Percentiles rank a stretch among this genome's conserved stretches.
These are phyloP conservation scores for Oncopodura yosiiana DNA, from an alignment of 1,140 invertebrate genomes.

Conservation along the genomic window DNA sequence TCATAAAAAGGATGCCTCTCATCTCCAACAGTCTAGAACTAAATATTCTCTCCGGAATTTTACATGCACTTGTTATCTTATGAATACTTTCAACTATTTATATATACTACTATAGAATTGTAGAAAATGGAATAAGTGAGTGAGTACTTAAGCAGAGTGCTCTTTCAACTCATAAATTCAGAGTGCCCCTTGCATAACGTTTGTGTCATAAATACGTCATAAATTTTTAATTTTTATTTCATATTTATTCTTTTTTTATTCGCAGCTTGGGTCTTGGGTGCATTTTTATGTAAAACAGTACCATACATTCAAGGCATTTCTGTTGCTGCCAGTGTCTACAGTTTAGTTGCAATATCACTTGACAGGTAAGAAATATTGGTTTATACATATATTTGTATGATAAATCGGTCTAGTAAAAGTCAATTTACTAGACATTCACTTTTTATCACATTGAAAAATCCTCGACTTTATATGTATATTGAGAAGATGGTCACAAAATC, in stretches of 20 bases:
- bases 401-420: not conserved
- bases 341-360: slow-evolving; percentile 52
- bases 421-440: not conserved
- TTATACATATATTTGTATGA: slow-evolving; percentile 33
- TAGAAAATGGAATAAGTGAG: too few relatives aligned
- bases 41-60: too few relatives aligned
- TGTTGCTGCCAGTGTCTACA: slow-evolving; percentile 54
- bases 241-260: slow-evolving; percentile 22
- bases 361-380: slow-evolving; percentile 41
- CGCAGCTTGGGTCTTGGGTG: slow-evolving; percentile 52
- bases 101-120: too few relatives aligned
- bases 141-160: too few relatives aligned
- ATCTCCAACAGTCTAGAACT: too few relatives aligned
- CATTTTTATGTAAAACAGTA: slow-evolving; percentile 50
- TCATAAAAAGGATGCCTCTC: too few relatives aligned
- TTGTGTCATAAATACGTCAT: too few relatives aligned
- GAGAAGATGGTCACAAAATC: not conserved
- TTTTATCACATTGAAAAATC: not conserved
- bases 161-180: too few relatives aligned
- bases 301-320: slow-evolving; percentile 55
- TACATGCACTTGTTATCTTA: too few relatives aligned
- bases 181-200: too few relatives aligned
- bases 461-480: not conserved
- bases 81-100: too few relatives aligned
- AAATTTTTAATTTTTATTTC: too few relatives aligned